These are phyloP conservation scores for Anolis carolinensis DNA, from an alignment of 2,113 vertebrate genomes.

Conservation along the genomic window DNA sequence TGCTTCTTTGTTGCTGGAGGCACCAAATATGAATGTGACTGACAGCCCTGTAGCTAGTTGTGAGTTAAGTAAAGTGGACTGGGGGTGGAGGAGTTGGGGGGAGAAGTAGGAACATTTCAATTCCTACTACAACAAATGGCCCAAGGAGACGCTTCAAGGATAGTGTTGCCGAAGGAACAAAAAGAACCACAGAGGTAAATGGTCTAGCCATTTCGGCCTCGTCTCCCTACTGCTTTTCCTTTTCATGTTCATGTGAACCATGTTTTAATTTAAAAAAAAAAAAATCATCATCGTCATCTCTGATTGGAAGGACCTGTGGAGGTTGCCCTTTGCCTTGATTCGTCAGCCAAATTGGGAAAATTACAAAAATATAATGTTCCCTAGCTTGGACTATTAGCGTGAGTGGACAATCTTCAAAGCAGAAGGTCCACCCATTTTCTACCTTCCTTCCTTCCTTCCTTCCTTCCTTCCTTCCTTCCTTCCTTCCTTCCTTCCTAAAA, in stretches of 20 bases:
- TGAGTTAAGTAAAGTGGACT: neutral
- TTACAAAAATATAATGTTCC: neutral
- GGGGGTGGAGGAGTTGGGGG: neutral
- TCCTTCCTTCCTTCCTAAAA: no score
- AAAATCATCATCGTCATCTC: neutral
- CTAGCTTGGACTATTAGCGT: no score
- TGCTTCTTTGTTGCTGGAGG: conserved; percentile 18
- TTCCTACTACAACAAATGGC: neutral
- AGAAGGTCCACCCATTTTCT: no score
- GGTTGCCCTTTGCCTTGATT: neutral
- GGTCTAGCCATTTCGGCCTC: neutral
- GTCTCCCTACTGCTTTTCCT: neutral
- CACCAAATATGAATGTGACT: neutral
- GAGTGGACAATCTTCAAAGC: no score
- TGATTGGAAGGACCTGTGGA: neutral
- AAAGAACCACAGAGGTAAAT: neutral
- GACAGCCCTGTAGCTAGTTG: neutral
- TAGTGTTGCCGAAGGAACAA: neutral
- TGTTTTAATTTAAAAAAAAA: neutral
- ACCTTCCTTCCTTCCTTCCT: no score
- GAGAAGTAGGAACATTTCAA: neutral
- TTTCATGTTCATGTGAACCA: fast-evolving
- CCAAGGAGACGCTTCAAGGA: neutral
- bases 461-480: no score
- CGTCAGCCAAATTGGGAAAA: neutral